Evolutionary conservation across 2,888 invertebrate species (phyloP).

Genomic region (Ctenicera cuprea): DNA sequence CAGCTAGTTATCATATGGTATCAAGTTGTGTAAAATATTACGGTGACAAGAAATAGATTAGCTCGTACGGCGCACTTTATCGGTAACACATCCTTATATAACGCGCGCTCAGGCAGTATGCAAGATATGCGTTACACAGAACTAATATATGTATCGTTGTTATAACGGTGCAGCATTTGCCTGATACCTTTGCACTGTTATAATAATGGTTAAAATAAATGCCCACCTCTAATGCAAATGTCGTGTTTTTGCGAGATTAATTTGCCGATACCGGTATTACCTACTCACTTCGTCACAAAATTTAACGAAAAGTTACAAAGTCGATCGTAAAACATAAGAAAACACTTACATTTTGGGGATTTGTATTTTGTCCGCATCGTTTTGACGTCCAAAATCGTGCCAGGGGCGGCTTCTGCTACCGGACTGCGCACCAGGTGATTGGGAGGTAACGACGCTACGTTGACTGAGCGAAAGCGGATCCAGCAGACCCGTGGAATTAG

Average conservation of each 20-base stretch:
- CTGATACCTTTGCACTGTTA: slow-evolving; percentile 44
- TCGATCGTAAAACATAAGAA: neutral
- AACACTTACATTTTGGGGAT: slow-evolving; percentile 96
- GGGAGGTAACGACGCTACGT: slow-evolving; percentile 66
- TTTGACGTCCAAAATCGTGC: slow-evolving; percentile 96
- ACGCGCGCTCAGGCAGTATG: slow-evolving; percentile 26
- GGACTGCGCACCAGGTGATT: slow-evolving; percentile 72
- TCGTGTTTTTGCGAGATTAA: slow-evolving; percentile 38
- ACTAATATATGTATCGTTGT: slow-evolving; percentile 46
- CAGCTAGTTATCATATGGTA: slow-evolving; percentile 31
- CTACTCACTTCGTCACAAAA: neutral
- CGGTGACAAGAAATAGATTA: slow-evolving; percentile 33
- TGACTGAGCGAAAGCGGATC: slow-evolving; percentile 70
- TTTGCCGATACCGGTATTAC: slow-evolving; percentile 10
- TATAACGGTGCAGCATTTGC: slow-evolving; percentile 44
- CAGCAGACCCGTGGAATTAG: slow-evolving; percentile 67
- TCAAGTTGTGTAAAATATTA: slow-evolving; percentile 31
- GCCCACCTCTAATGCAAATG: slow-evolving; percentile 45
- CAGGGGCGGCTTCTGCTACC: slow-evolving; percentile 88
- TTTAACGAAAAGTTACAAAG: slow-evolving; percentile 1
- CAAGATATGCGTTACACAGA: slow-evolving; percentile 28
- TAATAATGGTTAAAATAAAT: slow-evolving; percentile 48
- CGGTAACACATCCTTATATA: slow-evolving; percentile 33
- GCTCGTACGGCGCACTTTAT: slow-evolving; percentile 21
- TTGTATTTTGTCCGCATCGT: slow-evolving; percentile 96